These are phyloP conservation scores for Periplaneta americana DNA, from an alignment of 1,140 invertebrate species.

Conservation along the genomic window DNA sequence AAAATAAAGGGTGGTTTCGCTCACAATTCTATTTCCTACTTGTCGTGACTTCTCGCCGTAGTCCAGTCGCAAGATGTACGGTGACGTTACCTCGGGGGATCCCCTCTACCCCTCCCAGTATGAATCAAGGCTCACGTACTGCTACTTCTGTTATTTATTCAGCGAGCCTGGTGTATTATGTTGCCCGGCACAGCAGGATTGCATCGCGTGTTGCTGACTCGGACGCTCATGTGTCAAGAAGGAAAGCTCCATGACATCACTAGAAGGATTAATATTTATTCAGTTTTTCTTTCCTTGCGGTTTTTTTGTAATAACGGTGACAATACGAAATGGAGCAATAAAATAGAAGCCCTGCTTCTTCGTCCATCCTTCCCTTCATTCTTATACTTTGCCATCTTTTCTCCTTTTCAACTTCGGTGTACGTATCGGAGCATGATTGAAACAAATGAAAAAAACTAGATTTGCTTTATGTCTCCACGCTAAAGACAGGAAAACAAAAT, in stretches of 20 bases:
- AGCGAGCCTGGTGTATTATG: not conserved
- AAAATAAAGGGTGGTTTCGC: not conserved
- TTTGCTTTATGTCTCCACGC: too few species aligned
- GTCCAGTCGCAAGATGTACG: not conserved
- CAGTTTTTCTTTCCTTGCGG: not conserved
- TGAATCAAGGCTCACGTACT: not conserved
- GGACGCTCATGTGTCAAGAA: not conserved
- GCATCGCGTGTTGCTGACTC: not conserved
- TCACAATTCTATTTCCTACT: not conserved
- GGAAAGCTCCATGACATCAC: not conserved
- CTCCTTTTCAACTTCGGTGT: too few species aligned
- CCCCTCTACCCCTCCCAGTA: not conserved
- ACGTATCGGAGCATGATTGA: too few species aligned
- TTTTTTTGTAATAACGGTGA: not conserved
- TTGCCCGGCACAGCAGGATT: not conserved
- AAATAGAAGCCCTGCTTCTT: too few species aligned
- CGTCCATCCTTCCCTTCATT: too few species aligned
- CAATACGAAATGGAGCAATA: too few species aligned
- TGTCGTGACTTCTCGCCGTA: not conserved
- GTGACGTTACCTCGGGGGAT: not conserved
- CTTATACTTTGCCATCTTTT: too few species aligned
- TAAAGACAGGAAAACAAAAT: too few species aligned
- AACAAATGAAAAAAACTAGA: too few species aligned
- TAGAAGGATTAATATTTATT: not conserved
- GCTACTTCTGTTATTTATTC: not conserved